These are phyloP conservation scores for Cephalopachus bancanus DNA, from an alignment of 2,797 vertebrate species.

Conservation along the genomic window DNA sequence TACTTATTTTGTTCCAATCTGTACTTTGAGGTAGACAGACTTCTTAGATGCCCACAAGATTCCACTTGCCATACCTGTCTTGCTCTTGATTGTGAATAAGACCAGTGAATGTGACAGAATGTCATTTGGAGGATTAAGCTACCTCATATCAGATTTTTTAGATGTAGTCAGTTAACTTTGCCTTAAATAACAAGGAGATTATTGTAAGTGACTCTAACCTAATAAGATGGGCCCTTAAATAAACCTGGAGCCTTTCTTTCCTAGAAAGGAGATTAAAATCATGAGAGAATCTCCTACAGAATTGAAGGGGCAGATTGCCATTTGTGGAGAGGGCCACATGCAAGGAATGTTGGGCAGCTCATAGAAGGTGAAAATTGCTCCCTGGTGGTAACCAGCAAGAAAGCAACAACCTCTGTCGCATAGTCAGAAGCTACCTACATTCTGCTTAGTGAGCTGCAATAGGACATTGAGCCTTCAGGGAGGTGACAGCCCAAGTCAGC, in stretches of 20 bases:
- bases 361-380: neutral
- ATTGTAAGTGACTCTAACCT: neutral
- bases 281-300: neutral
- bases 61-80: too few relatives aligned
- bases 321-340: neutral
- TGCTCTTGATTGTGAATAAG: neutral
- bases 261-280: neutral
- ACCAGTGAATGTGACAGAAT: neutral
- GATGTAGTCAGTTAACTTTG: neutral
- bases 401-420: neutral
- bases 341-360: neutral
- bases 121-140: neutral
- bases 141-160: neutral
- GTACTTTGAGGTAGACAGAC: neutral
- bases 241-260: neutral
- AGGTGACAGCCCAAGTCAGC: accelerated
- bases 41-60: neutral
- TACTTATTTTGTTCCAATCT: neutral
- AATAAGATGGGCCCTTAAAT: neutral
- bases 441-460: neutral
- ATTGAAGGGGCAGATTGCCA: neutral
- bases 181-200: neutral
- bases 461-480: neutral
- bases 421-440: neutral
- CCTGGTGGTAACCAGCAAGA: neutral